Evolutionary conservation across 2,888 invertebrate species (phyloP).

Genomic region (Cephus pulcher): DNA sequence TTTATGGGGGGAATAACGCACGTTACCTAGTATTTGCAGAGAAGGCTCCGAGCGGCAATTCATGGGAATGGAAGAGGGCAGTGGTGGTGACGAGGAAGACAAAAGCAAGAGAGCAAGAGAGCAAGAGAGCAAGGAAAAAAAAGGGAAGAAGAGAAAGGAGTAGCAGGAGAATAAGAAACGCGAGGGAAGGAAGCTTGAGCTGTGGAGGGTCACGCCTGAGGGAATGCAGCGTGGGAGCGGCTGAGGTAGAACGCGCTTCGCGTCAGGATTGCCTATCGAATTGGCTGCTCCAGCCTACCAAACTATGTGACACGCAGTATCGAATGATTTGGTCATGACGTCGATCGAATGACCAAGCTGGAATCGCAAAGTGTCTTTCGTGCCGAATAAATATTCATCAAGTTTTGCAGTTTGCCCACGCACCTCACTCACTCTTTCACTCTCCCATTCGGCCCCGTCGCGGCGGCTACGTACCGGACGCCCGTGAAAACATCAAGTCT

Average conservation of each 20-base stretch:
- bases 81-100: background rate
- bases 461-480: too few species aligned
- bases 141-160: conserved; percentile 18
- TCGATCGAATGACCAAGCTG: background rate
- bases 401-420: conserved; percentile 27
- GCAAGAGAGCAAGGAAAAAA: conserved; percentile 9
- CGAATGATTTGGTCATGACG: background rate
- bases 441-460: too few species aligned
- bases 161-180: conserved; percentile 20
- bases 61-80: background rate
- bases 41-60: background rate
- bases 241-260: conserved; percentile 37
- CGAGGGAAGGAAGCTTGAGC: conserved; percentile 20
- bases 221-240: conserved; percentile 64
- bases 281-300: conserved; percentile 6
- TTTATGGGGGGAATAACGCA: too few species aligned
- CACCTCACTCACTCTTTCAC: background rate
- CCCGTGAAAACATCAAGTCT: too few species aligned
- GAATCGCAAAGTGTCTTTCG: background rate
- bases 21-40: too few species aligned
- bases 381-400: conserved; percentile 41
- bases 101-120: conserved; percentile 6
- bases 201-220: conserved; percentile 57
- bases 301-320: background rate
- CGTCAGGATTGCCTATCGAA: conserved; percentile 48